A percentile compares a stretch with the other conserved stretches of the same genome.
These are phyloP conservation scores for Trachelus troglodyta DNA, from an alignment of 2,888 invertebrate species.

Conservation along the genomic window DNA sequence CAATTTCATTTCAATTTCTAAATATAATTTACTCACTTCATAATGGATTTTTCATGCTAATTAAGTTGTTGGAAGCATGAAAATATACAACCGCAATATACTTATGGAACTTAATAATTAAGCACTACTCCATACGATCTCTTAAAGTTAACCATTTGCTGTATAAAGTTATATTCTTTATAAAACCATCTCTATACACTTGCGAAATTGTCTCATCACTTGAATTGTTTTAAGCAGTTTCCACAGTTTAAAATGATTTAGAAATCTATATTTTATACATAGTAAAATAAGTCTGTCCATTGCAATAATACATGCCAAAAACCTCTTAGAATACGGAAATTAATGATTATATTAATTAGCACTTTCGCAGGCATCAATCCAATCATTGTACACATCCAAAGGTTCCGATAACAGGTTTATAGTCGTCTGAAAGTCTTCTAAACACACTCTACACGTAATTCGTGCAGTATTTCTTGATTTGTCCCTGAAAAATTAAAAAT, in stretches of 20 bases:
- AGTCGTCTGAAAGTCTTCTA: slow-evolving; percentile 96
- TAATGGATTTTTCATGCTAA: background rate
- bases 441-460: slow-evolving; percentile 94
- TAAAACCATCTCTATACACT: background rate
- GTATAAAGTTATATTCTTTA: background rate
- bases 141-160: too few species aligned
- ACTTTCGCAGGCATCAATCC: slow-evolving; percentile 99
- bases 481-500: slow-evolving; percentile 78
- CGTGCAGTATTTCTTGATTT: slow-evolving; percentile 92
- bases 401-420: slow-evolving; percentile 97
- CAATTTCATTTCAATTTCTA: background rate
- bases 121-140: background rate
- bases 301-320: background rate
- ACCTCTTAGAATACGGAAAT: background rate
- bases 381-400: slow-evolving; percentile 98
- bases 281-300: background rate
- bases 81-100: background rate
- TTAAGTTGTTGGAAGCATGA: background rate
- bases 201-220: background rate
- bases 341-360: slow-evolving; percentile 76
- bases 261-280: background rate
- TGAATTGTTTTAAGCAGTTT: background rate
- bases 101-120: background rate
- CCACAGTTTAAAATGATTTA: background rate
- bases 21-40: background rate